Base-by-base conservation (phyloP, 2,888 invertebrate species). In the Meteorus colon region DNA sequence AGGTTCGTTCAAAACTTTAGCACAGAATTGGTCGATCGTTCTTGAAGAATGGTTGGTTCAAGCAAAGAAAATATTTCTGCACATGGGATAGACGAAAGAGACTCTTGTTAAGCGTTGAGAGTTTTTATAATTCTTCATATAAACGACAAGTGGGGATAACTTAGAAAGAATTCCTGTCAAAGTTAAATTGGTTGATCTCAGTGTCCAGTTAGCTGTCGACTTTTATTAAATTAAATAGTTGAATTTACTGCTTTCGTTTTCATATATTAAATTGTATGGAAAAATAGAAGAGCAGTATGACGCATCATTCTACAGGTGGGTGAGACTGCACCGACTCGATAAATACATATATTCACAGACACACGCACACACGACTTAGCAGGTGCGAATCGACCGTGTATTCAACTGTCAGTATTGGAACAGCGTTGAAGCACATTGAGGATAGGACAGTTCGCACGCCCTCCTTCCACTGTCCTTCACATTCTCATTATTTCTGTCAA, bases 371-470 rank as follows among this genome's bases (percentile, higher is more conserved):
- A 48, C n/a, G n/a, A 48, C 6, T 55, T 6, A 55, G 19, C 55
- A 55, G 55, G 55, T 55, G 55, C 24, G 55, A 55, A 55, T 8
- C n/a, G 10, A 55, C 8, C 5, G 24, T 55, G 55, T 55, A 55
- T 55, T 55, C 55, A 55, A 55, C 55, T 55, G 55, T 55, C 55
- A 19, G 1, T 55, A 55, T 55, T 55, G 10, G n/a, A 55, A 55
- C 19, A 4, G 55, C 55, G 10, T 6, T 19, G n/a, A 24, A 55
- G 55, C 55, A 4, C 10, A 55, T 55, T 8, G 19, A 24, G 8
- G 55, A 55, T 19, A 55, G 55, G 55, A 55, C 55, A 19, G n/a
- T 24, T 24, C 55, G 8, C 55, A 48, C 19, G n/a, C 55, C 19
- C 55, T 19, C n/a, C n/a, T 19, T 19, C 55, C 5, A n/a, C n/a